Conservation (phyloP, 2,888 invertebrate genomes). For the Parnassius mnemosyne region DNA sequence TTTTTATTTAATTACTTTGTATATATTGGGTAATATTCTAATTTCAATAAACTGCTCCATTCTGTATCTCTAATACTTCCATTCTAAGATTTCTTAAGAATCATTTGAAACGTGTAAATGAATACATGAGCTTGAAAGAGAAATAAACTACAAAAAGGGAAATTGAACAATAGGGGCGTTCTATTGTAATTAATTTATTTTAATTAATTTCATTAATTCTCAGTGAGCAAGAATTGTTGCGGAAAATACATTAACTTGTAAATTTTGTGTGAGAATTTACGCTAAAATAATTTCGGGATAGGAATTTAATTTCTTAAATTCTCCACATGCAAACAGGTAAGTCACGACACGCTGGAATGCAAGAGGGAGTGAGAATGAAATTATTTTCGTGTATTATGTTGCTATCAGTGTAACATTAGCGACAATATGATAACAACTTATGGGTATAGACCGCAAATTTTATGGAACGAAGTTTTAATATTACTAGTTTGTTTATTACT, state of each 20-base stretch:
- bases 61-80: too few relatives aligned
- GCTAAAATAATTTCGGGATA: constrained; percentile 24
- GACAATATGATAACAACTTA: background rate
- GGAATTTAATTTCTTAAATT: constrained; percentile 27
- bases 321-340: constrained; percentile 23
- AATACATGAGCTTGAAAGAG: too few relatives aligned
- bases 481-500: too few relatives aligned
- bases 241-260: constrained; percentile 26
- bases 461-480: too few relatives aligned
- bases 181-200: background rate
- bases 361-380: constrained; percentile 2
- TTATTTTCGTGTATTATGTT: constrained; percentile 14
- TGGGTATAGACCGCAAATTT: too few relatives aligned
- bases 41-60: too few relatives aligned
- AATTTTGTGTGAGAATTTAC: constrained; percentile 24
- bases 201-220: constrained; percentile 25
- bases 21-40: too few relatives aligned
- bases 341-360: constrained; percentile 21
- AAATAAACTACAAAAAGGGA: too few relatives aligned
- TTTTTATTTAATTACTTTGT: too few relatives aligned
- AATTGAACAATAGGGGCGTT: too few relatives aligned
- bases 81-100: too few relatives aligned
- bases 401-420: background rate
- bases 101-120: too few relatives aligned
- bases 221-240: constrained; percentile 22